Evolutionary conservation across 2,888 invertebrate genomes (phyloP), one percentile per base, ranked within the genome.

Genomic region (Panzeria rudis): DNA sequence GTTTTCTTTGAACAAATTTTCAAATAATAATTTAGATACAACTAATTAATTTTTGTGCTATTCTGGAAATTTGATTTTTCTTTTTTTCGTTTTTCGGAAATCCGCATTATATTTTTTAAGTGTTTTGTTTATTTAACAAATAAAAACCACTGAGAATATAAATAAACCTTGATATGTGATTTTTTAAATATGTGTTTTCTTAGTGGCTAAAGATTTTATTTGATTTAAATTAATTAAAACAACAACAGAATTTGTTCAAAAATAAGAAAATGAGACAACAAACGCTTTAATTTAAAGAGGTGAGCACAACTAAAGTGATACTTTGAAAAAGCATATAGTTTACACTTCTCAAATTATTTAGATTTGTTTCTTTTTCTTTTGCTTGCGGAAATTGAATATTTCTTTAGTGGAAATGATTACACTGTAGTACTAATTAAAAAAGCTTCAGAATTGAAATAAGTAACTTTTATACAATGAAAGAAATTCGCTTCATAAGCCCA

Each of bases 41-140:
- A 17, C 9, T 20, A 17, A 59, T 59, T 59, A 29, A 11, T 59
- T 3, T 56, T 56, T 25, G 3, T 29, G 15, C 6, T 41, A 7
- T 41, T 13, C 44, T 73, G 2, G 3, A 54, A 15, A 54, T 54
- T 29, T 25, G 8, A n/a, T 54, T n/a, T 75, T 50, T 64, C 2
- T 23, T 29, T 69, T 44, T 61, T 38, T 13, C 29, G 29, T 73
- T 68, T n/a, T 59, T 75, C 25, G 66, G 44, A 81, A 66, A 81
- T 81, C 59, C 76, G 41, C 38, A 64, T 72, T 71, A 15, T 52
- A 52, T 72, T 23, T 71, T 52, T 69, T 20, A 64, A 38, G 44
- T 59, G 1, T 61, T 62, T 75, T 59, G 25, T 66, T 78, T 73
- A 61, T 83, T 54, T 69, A 47, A 44, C 20, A 80, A 29, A 35